Conservation (phyloP, 2,113 vertebrate species). For the Hippolais icterina region DNA sequence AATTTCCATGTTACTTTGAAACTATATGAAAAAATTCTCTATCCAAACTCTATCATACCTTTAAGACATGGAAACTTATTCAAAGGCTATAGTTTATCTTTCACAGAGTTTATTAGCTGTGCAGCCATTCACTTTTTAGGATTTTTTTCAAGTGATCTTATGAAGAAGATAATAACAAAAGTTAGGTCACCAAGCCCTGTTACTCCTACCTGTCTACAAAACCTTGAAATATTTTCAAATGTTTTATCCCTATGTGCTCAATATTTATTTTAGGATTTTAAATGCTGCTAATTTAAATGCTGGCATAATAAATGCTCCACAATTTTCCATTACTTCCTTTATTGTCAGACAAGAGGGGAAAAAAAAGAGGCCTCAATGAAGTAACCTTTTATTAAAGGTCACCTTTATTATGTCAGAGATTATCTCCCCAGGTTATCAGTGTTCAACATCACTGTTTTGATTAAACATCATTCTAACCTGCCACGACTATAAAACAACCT, state of each 20-base stretch:
- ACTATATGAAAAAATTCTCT: neutral
- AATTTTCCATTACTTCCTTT: slow-evolving; percentile 41
- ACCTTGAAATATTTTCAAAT: neutral
- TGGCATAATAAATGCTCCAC: slow-evolving; percentile 22
- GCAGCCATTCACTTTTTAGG: neutral
- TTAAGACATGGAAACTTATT: neutral
- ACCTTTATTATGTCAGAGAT: slow-evolving; percentile 44
- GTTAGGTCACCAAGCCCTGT: neutral
- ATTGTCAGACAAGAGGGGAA: neutral
- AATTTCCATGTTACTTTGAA: neutral
- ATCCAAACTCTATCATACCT: neutral
- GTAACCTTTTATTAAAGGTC: slow-evolving; percentile 57
- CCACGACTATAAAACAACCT: neutral
- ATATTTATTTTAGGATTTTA: neutral
- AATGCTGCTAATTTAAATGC: slow-evolving; percentile 26
- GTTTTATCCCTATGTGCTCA: neutral
- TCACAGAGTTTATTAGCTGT: neutral
- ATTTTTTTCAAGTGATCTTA: neutral
- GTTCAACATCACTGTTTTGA: neutral
- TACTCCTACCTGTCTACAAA: neutral
- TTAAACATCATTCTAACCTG: neutral
- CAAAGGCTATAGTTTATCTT: neutral
- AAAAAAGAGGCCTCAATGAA: slow-evolving; percentile 27
- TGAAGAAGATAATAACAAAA: neutral
- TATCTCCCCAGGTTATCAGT: slow-evolving; percentile 38